A percentile compares a stretch with the other conserved stretches of the same genome.
Conservation (phyloP, 2,113 vertebrate species). For the Dicaeum eximium region DNA sequence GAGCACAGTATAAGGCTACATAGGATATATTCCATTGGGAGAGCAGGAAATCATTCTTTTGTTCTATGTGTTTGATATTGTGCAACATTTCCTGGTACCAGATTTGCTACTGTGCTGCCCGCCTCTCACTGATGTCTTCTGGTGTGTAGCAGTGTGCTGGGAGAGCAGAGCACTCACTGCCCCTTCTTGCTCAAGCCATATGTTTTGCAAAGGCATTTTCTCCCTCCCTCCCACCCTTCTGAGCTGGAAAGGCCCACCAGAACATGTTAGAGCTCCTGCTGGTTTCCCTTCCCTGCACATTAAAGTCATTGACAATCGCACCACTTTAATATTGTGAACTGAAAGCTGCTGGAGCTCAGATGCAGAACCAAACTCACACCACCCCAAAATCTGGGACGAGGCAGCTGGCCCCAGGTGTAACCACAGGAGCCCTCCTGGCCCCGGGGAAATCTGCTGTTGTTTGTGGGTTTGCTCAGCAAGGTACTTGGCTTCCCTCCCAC, state of each 20-base stretch:
- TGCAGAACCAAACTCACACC: not conserved
- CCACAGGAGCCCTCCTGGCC: fast-evolving
- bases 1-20: not conserved
- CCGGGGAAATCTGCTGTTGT: fast-evolving
- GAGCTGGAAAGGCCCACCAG: not conserved
- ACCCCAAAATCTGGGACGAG: not conserved
- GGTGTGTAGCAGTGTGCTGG: not conserved
- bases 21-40: not conserved
- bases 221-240: not conserved
- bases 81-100: constrained; percentile 26
- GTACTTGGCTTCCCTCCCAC: not conserved
- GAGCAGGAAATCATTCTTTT: constrained; percentile 28
- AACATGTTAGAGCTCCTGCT: not conserved
- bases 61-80: constrained; percentile 18
- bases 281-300: not conserved
- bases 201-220: constrained; percentile 23
- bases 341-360: not conserved
- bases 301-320: not conserved
- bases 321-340: fast-evolving
- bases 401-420: not conserved
- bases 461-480: not conserved
- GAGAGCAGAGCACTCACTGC: not conserved
- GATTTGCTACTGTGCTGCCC: not conserved
- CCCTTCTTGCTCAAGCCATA: constrained; percentile 1
- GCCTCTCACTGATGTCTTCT: constrained; percentile 15